Evolutionary conservation across 2,113 vertebrate species (phyloP), one percentile per base, ranked within the genome.

Genomic region (Craseonycteris thonglongyai): DNA sequence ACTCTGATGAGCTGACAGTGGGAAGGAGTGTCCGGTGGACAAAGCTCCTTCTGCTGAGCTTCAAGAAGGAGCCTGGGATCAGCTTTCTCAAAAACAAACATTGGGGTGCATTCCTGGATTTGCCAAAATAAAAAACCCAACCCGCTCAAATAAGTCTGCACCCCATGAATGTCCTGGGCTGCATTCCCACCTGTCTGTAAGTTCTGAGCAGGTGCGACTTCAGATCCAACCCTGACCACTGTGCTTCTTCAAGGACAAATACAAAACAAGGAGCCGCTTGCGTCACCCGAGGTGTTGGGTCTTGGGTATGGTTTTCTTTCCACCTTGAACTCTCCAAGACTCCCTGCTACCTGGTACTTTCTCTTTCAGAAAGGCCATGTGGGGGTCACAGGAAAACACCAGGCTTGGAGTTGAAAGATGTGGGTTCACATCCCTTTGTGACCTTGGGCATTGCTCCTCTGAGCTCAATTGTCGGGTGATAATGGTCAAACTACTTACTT

Each of bases 71-170:
- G 58, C 0, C 35, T 1, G 14, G 38, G 86, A 93, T 72, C 79
- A n/a, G n/a, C 35, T 94, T 42, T 96, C 83, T 58, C 81, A 92
- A 84, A 11, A 59, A 26, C 10, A 26, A 85, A 92, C 42, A 16
- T 28, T 85, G 18, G 35, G 61, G 54, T 87, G 26, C 49, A 51
- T 78, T 35, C 89, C 74, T 87, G 78, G 79, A 88, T 0, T 2
- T 89, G 21, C 8, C 15, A 33, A 86, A 69, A 76, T 40, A 35
- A 6, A 69, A n/a, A 26, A 11, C 8, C 24, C 30, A 30, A 3
- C 7, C 7, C n/a, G 12, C 3, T 59, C 7, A 8, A 26, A 68
- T 19, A 4, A 49, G 35, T 12, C 15, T 65, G 14, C 7, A 22
- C 21, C 7, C 18, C 12, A 33, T n/a, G 26, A 40, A 49, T 0